A percentile compares a stretch with the other conserved stretches of the same genome.
Conservation (phyloP, 2,113 vertebrate species). For the Meriones unguiculatus region DNA sequence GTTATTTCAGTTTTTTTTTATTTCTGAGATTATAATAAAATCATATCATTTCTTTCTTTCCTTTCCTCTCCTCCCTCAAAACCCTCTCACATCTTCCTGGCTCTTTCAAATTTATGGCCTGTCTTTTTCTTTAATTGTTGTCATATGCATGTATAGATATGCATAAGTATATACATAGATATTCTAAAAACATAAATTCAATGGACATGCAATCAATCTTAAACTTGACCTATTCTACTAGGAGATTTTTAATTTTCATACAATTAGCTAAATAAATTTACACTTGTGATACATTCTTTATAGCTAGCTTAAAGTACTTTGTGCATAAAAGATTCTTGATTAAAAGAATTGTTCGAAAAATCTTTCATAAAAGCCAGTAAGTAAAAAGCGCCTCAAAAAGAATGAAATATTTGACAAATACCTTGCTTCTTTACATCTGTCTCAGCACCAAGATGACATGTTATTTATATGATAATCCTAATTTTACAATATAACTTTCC, state of each 20-base stretch:
- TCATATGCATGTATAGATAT: neutral
- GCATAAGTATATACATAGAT: neutral
- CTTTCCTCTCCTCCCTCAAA: neutral
- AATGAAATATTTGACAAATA: neutral
- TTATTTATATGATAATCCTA: neutral
- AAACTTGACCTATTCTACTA: neutral
- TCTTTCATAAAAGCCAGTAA: neutral
- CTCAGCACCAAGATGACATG: neutral
- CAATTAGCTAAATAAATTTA: constrained; percentile 8
- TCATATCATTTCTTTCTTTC: neutral
- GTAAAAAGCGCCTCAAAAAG: neutral
- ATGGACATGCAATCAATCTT: neutral
- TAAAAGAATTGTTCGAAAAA: neutral
- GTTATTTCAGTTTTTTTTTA: neutral
- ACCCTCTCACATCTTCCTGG: neutral
- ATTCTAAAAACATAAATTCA: neutral
- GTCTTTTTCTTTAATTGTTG: neutral
- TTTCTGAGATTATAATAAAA: neutral
- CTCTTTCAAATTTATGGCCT: neutral
- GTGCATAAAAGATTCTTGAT: constrained; percentile 22
- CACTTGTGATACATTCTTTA: neutral
- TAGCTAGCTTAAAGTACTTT: neutral
- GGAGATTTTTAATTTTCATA: neutral
- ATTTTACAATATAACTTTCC: neutral
- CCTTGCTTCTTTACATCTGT: neutral